These are phyloP conservation scores for Gallinago media DNA, from an alignment of 2,113 vertebrate genomes.

Conservation along the genomic window DNA sequence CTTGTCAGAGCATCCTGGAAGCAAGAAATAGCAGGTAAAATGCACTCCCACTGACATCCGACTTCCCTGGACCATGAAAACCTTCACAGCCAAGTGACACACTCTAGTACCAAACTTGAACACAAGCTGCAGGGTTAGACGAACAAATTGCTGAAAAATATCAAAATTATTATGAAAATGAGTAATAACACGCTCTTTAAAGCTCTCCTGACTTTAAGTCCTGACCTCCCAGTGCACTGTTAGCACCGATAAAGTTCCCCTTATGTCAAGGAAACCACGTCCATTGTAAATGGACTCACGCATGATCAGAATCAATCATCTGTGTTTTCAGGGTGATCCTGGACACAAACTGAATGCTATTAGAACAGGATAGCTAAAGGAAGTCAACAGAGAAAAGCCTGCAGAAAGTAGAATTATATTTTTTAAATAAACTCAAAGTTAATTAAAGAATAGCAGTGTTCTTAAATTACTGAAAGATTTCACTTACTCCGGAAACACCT, in stretches of 20 bases:
- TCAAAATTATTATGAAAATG: not conserved
- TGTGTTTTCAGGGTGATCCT: conserved; percentile 12
- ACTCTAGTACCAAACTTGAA: not conserved
- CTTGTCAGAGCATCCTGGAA: not conserved
- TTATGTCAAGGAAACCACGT: not conserved
- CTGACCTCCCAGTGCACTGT: not conserved
- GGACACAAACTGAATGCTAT: not conserved
- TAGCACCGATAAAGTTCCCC: not conserved
- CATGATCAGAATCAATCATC: not conserved
- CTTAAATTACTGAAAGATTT: conserved; percentile 23
- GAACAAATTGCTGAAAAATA: not conserved
- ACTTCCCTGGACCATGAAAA: not conserved
- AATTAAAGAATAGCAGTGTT: conserved; percentile 39
- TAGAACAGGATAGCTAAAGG: not conserved
- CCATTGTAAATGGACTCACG: not conserved
- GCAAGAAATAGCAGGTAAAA: conserved; percentile 7
- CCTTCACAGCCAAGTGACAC: not conserved
- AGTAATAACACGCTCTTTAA: not conserved
- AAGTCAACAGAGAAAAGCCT: not conserved
- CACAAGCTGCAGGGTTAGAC: not conserved
- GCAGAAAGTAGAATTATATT: not conserved
- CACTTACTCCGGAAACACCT: conserved; percentile 59
- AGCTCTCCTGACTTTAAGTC: not conserved
- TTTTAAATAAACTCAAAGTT: not conserved
- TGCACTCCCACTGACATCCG: not conserved